Conservation (phyloP, 1,140 invertebrate species). For the Camponotus pennsylvanicus region DNA sequence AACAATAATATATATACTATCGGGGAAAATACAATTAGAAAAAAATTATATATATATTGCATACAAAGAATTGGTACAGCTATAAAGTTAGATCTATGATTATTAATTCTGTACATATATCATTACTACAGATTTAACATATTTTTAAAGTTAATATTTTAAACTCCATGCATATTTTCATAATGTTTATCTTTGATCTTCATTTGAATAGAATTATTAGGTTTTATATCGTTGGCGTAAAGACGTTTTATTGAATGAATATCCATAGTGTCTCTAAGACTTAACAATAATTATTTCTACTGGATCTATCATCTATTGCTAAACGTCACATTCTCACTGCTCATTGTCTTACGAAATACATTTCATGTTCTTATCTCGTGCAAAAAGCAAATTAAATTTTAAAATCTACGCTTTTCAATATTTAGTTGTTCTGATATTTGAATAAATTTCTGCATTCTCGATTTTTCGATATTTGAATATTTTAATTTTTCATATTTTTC, state of each 20-base stretch:
- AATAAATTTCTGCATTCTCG: too few species aligned
- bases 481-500: neutral
- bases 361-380: neutral
- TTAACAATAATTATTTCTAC: constrained; percentile 84
- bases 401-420: neutral
- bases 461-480: neutral
- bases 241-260: constrained; percentile 76
- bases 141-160: too few species aligned
- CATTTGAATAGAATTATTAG: constrained; percentile 22
- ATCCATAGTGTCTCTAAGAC: constrained; percentile 85
- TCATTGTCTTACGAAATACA: constrained; percentile 85
- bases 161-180: too few species aligned
- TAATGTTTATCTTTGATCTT: neutral
- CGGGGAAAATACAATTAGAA: too few species aligned
- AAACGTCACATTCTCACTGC: constrained; percentile 86
- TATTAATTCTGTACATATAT: too few species aligned
- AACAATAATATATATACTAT: too few species aligned
- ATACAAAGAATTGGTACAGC: too few species aligned
- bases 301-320: constrained; percentile 86
- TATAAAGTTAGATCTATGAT: too few species aligned
- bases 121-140: too few species aligned
- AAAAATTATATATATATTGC: too few species aligned
- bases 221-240: constrained; percentile 74
- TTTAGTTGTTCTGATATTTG: neutral
- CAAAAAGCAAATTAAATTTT: neutral